Base-by-base conservation (phyloP, 35 echinoderm and acorn worm species). In the Heliocidaris erythrogramma region DNA sequence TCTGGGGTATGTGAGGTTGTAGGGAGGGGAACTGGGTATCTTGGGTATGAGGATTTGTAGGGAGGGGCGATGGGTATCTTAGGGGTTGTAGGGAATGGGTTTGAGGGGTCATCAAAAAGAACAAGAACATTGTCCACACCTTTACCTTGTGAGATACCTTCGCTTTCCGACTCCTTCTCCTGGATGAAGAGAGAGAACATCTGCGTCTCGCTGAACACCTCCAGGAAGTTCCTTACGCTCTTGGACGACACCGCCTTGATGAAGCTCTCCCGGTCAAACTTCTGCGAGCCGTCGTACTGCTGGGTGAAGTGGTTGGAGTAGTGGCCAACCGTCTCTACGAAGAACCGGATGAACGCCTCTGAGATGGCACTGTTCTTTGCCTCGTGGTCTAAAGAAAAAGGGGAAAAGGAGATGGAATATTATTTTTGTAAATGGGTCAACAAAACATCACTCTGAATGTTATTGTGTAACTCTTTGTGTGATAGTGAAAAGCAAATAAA, bases 181-280 rank as follows among this genome's bases (percentile, higher is more conserved):
- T 99, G 98, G 49, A 99, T 99, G 86, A 99, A 99, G 32, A 99
- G 85, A 9, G 98, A 97, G 94, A 99, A 99, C 98, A 99, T 99
- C 92, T 99, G 98, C 9, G 96, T 96, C 91, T 99, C 98, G 6
- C 90, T 96, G 96, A 99, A 99, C 16, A 99, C 96, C 85, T 99
- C 98, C 30, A 99, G 95, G 94, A 99, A 99, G 32, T 94, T 94
- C 88, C 94, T 59, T 18, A 94, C 87, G 95, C 98, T 99, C 48
- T 96, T 96, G 13, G 98, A 99, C 8, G 85, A 78, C 12, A 96
- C 95, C 6, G 94, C 95, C 59, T 96, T 96, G 56, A 97, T 30
- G 94, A 99, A 99, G 11, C 94, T 94, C 4, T 99, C 97, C 8
- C 96, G 94, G 47, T 99, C 95, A 95, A 99, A 99, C 49, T 96